phyloP scores from a whole-genome alignment of 2,797 vertebrate genomes.

The Peromyscus attwateri region DNA sequence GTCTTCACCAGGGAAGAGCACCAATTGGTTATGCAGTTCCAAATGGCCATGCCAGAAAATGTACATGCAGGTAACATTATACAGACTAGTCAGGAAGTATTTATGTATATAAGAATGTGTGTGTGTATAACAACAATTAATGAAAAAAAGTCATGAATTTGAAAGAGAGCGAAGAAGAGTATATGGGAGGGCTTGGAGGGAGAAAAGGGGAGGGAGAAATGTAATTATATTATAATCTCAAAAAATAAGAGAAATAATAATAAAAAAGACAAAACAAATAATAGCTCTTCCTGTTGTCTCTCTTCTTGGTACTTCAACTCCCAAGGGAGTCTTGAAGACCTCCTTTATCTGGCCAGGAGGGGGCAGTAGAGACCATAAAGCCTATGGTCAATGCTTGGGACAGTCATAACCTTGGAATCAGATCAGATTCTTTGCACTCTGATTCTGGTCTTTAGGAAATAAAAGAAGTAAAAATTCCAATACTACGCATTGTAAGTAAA shows the following conservation, averaged over 20 bases:
- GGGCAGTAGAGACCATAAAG: slow-evolving; percentile 73
- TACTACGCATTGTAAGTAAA: neutral
- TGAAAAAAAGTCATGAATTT: neutral
- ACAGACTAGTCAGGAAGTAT: neutral
- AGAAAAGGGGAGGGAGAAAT: neutral
- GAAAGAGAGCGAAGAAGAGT: too few species aligned
- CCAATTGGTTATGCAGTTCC: neutral
- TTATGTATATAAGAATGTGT: neutral
- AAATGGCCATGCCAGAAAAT: neutral
- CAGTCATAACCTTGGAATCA: neutral
- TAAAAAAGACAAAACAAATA: neutral
- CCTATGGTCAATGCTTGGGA: neutral
- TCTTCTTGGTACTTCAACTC: neutral
- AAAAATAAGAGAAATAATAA: neutral
- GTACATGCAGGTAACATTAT: neutral
- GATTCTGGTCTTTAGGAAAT: slow-evolving; percentile 1
- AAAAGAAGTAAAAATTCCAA: neutral
- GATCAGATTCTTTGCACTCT: neutral
- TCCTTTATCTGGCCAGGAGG: slow-evolving; percentile 40
- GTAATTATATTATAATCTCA: neutral
- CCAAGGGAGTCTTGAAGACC: neutral
- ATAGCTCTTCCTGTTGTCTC: neutral
- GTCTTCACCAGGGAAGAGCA: neutral
- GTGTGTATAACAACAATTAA: neutral
- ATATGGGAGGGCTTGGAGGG: neutral